Base-by-base conservation (phyloP, 2,888 invertebrate genomes). In the Drosophila bunnanda region DNA sequence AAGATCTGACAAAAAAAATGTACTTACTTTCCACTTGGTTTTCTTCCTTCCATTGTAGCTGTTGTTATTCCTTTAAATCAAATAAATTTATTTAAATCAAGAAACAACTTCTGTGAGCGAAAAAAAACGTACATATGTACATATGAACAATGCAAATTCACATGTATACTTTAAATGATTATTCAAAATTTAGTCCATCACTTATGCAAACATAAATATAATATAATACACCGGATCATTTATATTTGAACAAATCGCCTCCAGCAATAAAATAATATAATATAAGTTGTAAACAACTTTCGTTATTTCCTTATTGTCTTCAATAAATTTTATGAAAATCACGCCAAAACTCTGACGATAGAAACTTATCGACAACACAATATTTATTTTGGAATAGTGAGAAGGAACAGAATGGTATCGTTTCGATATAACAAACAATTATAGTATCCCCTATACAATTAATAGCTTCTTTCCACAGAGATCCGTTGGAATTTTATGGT, bases 281-380 rank as follows among this genome's bases (percentile, higher is more conserved):
- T 44, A 28, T 28, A 32, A 4, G 4, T 50, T 32, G 15, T 50
- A 50, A 32, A 50, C 50, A 50, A 50, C 20, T 50, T 34, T 34
- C 3, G 32, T 5, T 50, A 32, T 50, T 20, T 15, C 9, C 32
- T 20, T 32, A 50, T 50, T 32, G 50, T 22, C 32, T 50, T 22
- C 20, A 32, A 32, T 15, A 34, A 32, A 32, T 20, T 34, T 50
- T 50, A 15, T 34, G 46, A 46, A 46, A 28, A 46, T 34, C 20
- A 50, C 32, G 20, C 32, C 15, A 34, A 34, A 34, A 10, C 32
- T 34, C 50, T 5, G 20, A 34, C 32, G 50, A 32, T 50, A 50
- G 5, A 9, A 9, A 20, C 15, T 32, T 34, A 50, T 50, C 50
- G 32, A 13, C 20, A 50, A 17, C n/a, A 20, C 8, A 30, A 28